Evolutionary conservation across 2,113 vertebrate genomes (phyloP), one percentile per base, ranked within the genome.

Genomic region (Cyphomyrus plagiostoma): DNA sequence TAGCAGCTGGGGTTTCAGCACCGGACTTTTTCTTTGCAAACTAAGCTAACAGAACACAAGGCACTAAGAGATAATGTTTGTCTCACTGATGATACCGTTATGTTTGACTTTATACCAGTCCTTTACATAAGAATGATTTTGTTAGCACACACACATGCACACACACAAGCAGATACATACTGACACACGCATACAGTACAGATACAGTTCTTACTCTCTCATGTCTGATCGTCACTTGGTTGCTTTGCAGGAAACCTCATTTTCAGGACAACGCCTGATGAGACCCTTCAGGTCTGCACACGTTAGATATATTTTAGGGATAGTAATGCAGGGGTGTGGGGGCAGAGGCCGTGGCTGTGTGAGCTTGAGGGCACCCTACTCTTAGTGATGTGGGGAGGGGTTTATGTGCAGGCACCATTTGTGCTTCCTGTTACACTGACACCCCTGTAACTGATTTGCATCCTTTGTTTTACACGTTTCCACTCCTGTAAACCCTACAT

Each of bases 211-310:
- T 94, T 92, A 94, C 92, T 94, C 91, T 94, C 91, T 90, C 88
- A 77, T 90, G 92, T 93, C 93, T 94, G 93, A 94, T 94, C 92
- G 93, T 95, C 94, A 94, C 93, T 96, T 96, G 95, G 95, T 96
- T 95, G 90, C 89, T 93, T 93, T 92, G 93, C 91, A 93, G 23
- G 56, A 92, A 95, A 93, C 93, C 94, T 89, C 45, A 45, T 30
- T 30, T 70, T 30, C 62, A 11, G 62, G 62, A 70, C n/a, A 70
- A 30, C 1, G 62, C 62, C 26, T 70, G 62, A 30, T 30, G n/a
- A 70, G 62, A 70, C 62, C 62, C 26, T 26, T 30, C 74, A 80
- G 35, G 74, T 15, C 74, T 80, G 74, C 74, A 42, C 35, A 80
- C 42, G 30, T 15, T 80, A 42, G 74, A 39, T 80, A 42, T 80